phyloP scores from a whole-genome alignment of 37 sponge, comb jelly and placozoan genomes.

The Cladorhizidae sp. region DNA sequence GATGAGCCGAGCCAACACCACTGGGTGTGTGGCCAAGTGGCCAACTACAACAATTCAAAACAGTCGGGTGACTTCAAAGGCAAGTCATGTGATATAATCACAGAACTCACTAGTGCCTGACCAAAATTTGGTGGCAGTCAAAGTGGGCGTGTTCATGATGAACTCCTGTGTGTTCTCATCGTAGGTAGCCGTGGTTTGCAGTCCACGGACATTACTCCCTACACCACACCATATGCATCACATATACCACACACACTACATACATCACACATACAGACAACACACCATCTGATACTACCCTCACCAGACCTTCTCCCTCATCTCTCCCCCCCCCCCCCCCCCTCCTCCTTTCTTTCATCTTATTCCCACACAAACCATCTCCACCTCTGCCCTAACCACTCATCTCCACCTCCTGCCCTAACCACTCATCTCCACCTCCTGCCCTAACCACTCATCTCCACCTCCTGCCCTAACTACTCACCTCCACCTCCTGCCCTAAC shows the following conservation, averaged over 20 bases:
- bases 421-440: too few species aligned
- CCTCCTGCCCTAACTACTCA: too few species aligned
- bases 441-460: too few species aligned
- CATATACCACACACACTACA: not conserved
- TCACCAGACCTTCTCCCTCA: not conserved
- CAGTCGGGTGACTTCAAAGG: not conserved
- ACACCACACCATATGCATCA: not conserved
- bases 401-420: too few species aligned
- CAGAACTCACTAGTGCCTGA: slow-evolving; percentile 77
- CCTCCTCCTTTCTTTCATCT: too few species aligned
- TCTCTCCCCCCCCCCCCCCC: too few species aligned
- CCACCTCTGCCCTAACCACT: too few species aligned
- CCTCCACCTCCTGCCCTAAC: too few species aligned
- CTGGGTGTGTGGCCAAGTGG: slow-evolving; percentile 78
- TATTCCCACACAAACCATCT: too few species aligned
- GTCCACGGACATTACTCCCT: slow-evolving; percentile 85
- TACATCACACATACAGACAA: not conserved
- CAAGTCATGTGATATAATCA: not conserved
- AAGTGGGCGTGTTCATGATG: slow-evolving; percentile 81
- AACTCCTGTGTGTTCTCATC: slow-evolving; percentile 80
- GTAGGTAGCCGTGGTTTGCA: slow-evolving; percentile 91
- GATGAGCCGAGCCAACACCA: slow-evolving; percentile 80
- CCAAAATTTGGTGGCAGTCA: slow-evolving; percentile 93
- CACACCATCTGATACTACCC: too few species aligned
- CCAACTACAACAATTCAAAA: slow-evolving; percentile 56